Conservation (phyloP, 2,113 vertebrate species). For the Chamaetylas fuelleborni region DNA sequence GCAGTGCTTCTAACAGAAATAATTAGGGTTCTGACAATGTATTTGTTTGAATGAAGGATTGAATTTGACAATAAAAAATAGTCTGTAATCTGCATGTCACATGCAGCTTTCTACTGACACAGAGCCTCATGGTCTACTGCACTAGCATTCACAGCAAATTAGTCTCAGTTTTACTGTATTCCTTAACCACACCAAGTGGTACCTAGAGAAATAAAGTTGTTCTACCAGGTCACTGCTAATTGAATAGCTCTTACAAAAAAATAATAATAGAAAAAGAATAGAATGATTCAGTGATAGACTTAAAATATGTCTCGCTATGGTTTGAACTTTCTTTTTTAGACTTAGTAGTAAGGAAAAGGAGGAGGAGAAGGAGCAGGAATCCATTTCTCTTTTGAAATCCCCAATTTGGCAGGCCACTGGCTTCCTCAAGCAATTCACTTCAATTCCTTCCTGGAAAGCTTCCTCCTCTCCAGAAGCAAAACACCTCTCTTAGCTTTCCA, state of each 20-base stretch:
- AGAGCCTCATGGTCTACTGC: neutral
- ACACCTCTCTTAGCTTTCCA: neutral
- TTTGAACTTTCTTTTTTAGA: neutral
- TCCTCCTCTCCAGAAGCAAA: neutral
- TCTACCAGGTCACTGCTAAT: neutral
- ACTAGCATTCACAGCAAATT: conserved; percentile 22
- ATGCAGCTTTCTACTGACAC: conserved; percentile 16
- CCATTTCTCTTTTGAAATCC: neutral
- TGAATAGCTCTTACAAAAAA: neutral
- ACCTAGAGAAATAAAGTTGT: neutral
- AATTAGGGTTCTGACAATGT: conserved; percentile 32
- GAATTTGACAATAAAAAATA: conserved; percentile 50
- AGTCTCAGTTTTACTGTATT: neutral
- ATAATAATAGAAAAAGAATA: neutral
- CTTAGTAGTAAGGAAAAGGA: neutral
- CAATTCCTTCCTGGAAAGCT: neutral
- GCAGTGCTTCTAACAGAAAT: conserved; percentile 13
- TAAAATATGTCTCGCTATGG: neutral
- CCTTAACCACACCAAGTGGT: neutral
- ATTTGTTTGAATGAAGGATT: conserved; percentile 23
- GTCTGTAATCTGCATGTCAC: conserved; percentile 1
- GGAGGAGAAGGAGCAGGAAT: neutral
- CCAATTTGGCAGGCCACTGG: neutral
- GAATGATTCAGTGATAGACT: neutral
- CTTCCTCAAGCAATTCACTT: neutral